Percentiles rank a stretch among this genome's conserved stretches.
Conservation (phyloP, 2,888 invertebrate species). For the Clostera curtula region DNA sequence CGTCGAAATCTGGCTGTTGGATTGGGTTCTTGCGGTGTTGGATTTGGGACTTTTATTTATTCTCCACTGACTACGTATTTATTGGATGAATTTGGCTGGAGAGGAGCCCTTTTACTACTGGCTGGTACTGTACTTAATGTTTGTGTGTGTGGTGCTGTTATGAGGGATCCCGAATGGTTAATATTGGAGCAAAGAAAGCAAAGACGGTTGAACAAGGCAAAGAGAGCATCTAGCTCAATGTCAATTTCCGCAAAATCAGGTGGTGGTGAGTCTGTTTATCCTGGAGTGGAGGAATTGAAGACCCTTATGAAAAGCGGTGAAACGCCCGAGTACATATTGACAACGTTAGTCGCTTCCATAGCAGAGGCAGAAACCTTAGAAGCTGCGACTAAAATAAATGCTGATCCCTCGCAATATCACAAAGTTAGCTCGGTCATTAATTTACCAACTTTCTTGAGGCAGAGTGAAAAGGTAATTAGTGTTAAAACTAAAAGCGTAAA, state of each 20-base stretch:
- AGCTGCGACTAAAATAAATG: conserved; percentile 61
- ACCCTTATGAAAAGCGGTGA: conserved; percentile 81
- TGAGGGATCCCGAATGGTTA: conserved; percentile 92
- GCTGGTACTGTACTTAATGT: conserved; percentile 91
- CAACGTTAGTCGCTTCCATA: conserved; percentile 76
- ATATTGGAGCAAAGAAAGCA: conserved; percentile 78
- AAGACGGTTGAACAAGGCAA: conserved; percentile 63
- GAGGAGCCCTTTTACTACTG: conserved; percentile 84
- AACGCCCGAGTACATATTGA: conserved; percentile 79
- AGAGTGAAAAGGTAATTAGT: conserved; percentile 81
- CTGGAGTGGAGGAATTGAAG: conserved; percentile 79
- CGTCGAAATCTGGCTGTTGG: conserved; percentile 90
- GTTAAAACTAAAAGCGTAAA: too few species aligned
- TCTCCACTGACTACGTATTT: conserved; percentile 88
- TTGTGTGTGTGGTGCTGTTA: conserved; percentile 88
- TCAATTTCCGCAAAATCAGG: conserved; percentile 72
- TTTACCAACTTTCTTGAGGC: conserved; percentile 85
- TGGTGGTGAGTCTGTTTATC: conserved; percentile 74
- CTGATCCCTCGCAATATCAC: conserved; percentile 50
- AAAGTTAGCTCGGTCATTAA: conserved; percentile 82
- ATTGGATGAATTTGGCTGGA: conserved; percentile 86
- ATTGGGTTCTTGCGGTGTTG: conserved; percentile 91
- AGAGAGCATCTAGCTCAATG: conserved; percentile 66
- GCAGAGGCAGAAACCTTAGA: conserved; percentile 66
- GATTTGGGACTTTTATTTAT: conserved; percentile 91